Evolutionary conservation across 30 jellyfish, hydroid and myxozoan species (phyloP).

Genomic region (Hydractinia symbiolongicarpus): DNA sequence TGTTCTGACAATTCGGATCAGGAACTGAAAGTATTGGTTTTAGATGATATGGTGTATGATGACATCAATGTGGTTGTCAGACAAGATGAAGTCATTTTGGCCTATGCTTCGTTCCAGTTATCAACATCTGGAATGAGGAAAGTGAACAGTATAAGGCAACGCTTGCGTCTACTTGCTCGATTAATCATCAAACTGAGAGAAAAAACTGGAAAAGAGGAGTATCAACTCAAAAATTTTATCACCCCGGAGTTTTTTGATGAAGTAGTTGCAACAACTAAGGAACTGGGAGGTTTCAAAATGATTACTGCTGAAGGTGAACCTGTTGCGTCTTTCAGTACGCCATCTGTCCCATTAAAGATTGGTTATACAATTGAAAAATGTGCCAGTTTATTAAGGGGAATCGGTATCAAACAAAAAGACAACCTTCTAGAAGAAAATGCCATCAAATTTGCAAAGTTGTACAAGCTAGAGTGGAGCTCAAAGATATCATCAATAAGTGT

Average conservation of each 20-base stretch:
- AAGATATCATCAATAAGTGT: conserved; percentile 20
- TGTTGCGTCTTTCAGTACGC: conserved; percentile 27
- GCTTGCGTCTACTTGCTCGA: conserved; percentile 45
- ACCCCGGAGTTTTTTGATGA: conserved; percentile 30
- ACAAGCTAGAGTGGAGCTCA: conserved; percentile 22
- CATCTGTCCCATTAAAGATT: conserved; percentile 24
- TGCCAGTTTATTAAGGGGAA: conserved; percentile 31
- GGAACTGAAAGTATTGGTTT: conserved; percentile 15
- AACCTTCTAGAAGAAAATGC: neutral
- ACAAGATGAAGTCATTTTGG: conserved; percentile 23
- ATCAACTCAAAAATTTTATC: conserved; percentile 21
- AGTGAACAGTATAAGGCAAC: conserved; percentile 22
- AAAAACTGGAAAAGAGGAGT: neutral
- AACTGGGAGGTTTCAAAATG: conserved; percentile 18
- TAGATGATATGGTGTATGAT: conserved; percentile 32
- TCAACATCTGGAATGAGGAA: conserved; percentile 29
- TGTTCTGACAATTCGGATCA: conserved; percentile 13
- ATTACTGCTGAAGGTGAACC: conserved; percentile 16
- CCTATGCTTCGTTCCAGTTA: conserved; percentile 29
- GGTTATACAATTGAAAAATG: conserved; percentile 28
- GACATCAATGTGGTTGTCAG: conserved; percentile 27
- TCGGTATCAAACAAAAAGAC: conserved; percentile 18
- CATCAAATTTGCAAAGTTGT: conserved; percentile 20
- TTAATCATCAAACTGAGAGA: conserved; percentile 26
- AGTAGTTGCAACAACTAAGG: conserved; percentile 29